Base-by-base conservation (phyloP, 2,113 vertebrate species). In the Gobiocypris rarus region DNA sequence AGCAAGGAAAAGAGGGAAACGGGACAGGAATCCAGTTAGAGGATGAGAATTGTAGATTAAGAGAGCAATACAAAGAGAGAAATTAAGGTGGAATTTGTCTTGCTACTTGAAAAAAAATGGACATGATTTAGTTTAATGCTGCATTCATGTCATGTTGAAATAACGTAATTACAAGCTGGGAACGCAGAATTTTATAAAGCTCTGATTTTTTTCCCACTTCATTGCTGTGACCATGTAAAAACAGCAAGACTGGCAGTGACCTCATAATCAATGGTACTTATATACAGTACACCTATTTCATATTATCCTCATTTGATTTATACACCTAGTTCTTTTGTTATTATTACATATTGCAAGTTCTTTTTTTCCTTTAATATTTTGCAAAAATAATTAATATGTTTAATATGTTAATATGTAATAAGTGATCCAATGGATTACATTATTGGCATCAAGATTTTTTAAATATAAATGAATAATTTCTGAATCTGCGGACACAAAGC, bases 11-110 rank as follows among this genome's bases (percentile, higher is more conserved):
- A 4, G 22, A 82, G 48, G 56, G 52, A 75, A 75, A 77, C n/a
- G 38, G 41, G 14, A 34, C 50, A 84, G 75, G 45, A 75, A 19
- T 75, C 24, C 24, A 70, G 31, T 45, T 50, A 84, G 48, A 56
- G 22, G 26, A 31, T 50, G 59, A 17, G 0, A 41, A 26, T 58
- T 70, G 45, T 69, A 31, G 17, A 67, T 43, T 28, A 28, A n/a
- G 45, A 58, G 22, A 71, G 4, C 9, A 8, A 58, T 22, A 41
- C 13, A 69, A 9, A 67, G 28, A 81, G 28, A 22, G 48, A 70
- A 43, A 34, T 7, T 5, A 52, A 52, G 45, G 28, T 34, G n/a
- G 19, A 4, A 69, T 22, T 3, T 38, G 8, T 38, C 17, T 38
- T 69, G 63, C 3, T 19, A 69, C 9, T 22, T 54, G 5, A 54